A percentile compares a stretch with the other conserved stretches of the same genome.
Conservation (phyloP, 2,888 invertebrate species). For the Drosophila nr. perissopoda region DNA sequence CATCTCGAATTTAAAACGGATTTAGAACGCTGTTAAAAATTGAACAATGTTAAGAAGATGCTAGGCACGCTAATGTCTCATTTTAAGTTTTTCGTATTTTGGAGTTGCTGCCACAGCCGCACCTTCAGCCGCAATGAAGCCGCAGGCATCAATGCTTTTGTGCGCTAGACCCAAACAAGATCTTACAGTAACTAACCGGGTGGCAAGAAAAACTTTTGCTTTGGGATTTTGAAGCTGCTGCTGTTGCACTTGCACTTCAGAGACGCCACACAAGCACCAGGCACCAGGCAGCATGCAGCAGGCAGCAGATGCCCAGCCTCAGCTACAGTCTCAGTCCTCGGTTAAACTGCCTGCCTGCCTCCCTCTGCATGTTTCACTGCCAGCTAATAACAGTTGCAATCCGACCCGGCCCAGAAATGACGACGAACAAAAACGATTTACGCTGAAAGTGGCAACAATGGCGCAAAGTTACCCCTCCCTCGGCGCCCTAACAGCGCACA, state of each 20-base stretch:
- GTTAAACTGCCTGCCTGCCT: not conserved
- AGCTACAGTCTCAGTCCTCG: not conserved
- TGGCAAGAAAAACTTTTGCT: constrained; percentile 79
- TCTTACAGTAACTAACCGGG: constrained; percentile 70
- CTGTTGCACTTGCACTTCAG: constrained; percentile 75
- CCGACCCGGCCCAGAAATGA: constrained; percentile 42
- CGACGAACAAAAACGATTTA: constrained; percentile 73
- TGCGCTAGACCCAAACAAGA: constrained; percentile 64
- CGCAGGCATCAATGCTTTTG: constrained; percentile 59
- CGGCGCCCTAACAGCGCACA: constrained; percentile 34
- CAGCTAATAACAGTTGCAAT: constrained; percentile 78
- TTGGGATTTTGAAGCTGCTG: constrained; percentile 61
- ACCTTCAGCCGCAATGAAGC: constrained; percentile 15
- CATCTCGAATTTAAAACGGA: constrained; percentile 30
- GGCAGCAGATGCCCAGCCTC: constrained; percentile 44
- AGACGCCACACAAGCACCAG: constrained; percentile 73
- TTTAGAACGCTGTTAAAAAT: constrained; percentile 33
- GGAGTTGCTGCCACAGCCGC: constrained; percentile 32
- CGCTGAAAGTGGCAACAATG: constrained; percentile 71
- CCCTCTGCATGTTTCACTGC: constrained; percentile 9
- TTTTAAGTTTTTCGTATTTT: constrained; percentile 34
- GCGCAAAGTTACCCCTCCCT: constrained; percentile 52
- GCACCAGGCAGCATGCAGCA: constrained; percentile 43
- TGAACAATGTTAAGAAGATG: constrained; percentile 42
- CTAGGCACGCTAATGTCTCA: constrained; percentile 35